phyloP scores from a whole-genome alignment of 2,888 invertebrate species.

The Sylvicola fuscatus region DNA sequence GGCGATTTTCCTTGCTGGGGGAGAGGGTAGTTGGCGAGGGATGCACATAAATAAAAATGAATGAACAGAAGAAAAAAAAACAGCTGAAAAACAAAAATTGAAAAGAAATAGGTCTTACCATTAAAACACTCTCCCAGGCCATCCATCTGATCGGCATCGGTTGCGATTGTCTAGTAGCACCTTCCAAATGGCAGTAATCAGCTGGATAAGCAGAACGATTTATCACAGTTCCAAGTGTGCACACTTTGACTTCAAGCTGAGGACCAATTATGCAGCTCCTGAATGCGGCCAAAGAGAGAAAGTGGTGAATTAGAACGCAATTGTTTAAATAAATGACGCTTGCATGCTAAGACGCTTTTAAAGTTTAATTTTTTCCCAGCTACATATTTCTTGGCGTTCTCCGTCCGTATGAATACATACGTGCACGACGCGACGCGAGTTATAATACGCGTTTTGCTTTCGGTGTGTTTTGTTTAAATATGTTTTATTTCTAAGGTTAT shows the following conservation, averaged over 20 bases:
- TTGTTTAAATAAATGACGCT: no score
- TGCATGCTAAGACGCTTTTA: no score
- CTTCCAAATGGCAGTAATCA: conserved; percentile 63
- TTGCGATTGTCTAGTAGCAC: conserved; percentile 30
- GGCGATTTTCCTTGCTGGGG: no score
- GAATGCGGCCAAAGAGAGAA: conserved; percentile 10
- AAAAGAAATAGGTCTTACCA: conserved; percentile 29
- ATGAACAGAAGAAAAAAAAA: neutral
- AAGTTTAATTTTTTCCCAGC: no score
- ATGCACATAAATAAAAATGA: no score
- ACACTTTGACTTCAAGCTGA: conserved; percentile 49
- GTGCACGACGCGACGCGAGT: no score
- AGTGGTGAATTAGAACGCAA: neutral
- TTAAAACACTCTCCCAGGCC: conserved; percentile 66
- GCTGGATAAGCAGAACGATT: conserved; percentile 46
- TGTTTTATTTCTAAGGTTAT: no score
- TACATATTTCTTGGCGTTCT: no score
- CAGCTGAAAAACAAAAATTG: neutral
- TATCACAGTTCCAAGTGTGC: conserved; percentile 46
- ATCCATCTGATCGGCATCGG: conserved; percentile 69
- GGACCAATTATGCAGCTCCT: conserved; percentile 70
- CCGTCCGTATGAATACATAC: no score
- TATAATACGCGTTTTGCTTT: no score
- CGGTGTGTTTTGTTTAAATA: no score
- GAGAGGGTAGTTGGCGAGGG: no score